Percentiles rank a stretch among this genome's conserved stretches.
phyloP scores from a whole-genome alignment of 2,797 vertebrate species.

The Sebastes itinus region DNA sequence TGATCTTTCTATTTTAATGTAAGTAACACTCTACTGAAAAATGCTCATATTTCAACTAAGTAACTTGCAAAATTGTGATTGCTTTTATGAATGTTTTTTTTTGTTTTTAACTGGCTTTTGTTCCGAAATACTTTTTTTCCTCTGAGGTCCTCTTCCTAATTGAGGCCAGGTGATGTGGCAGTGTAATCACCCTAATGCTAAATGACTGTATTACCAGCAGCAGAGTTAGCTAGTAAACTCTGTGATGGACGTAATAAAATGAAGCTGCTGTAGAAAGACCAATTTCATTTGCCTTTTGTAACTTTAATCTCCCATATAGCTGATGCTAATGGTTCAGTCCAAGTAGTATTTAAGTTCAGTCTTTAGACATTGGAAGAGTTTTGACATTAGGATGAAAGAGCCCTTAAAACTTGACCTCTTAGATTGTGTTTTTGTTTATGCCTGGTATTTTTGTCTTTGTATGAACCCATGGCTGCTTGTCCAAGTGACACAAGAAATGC shows the following conservation, averaged over 20 bases:
- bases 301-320: not conserved
- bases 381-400: not conserved
- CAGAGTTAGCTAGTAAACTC: not conserved
- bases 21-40: not conserved
- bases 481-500: not conserved
- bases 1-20: not conserved
- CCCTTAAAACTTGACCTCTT: not conserved
- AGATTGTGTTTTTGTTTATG: not conserved
- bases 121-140: not conserved
- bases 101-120: not conserved
- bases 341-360: not conserved
- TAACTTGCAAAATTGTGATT: not conserved
- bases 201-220: not conserved
- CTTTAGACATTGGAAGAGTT: not conserved
- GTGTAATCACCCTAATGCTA: not conserved
- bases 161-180: not conserved
- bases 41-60: not conserved
- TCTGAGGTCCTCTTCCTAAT: not conserved
- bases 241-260: not conserved
- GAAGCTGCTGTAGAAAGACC: not conserved
- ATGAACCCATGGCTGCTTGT: not conserved
- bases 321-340: not conserved
- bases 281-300: not conserved
- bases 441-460: not conserved
- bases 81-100: not conserved